Percentiles rank a stretch among this genome's conserved stretches.
Conservation (phyloP, 2,113 vertebrate genomes). For the Otis tarda region DNA sequence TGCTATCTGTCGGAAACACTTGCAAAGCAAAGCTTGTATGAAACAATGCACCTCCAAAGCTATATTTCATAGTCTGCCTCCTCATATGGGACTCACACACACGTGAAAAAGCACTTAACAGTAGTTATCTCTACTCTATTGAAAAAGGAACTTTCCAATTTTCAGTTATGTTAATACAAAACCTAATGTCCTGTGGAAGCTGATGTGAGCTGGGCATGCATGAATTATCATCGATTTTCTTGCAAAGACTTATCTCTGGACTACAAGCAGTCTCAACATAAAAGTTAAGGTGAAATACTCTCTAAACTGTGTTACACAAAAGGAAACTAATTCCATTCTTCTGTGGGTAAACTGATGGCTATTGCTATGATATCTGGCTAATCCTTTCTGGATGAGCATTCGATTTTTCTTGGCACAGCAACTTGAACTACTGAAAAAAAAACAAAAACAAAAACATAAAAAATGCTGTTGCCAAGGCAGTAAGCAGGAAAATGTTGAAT, state of each 20-base stretch:
- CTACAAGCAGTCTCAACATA: constrained; percentile 26
- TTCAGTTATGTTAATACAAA: constrained; percentile 53
- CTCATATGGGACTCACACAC: neutral
- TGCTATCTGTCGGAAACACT: neutral
- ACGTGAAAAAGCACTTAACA: neutral
- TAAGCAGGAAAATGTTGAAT: constrained; percentile 22
- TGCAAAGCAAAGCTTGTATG: neutral
- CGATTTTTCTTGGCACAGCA: constrained; percentile 51
- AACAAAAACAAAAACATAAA: neutral
- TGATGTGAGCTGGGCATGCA: constrained; percentile 37
- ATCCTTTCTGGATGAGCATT: constrained; percentile 57
- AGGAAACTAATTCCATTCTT: constrained; percentile 33
- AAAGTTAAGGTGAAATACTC: constrained; percentile 60
- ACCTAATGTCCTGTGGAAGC: constrained; percentile 66
- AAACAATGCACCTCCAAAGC: neutral
- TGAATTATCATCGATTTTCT: constrained; percentile 68
- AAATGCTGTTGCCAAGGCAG: constrained; percentile 37
- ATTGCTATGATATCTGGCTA: constrained; percentile 49
- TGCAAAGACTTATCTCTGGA: constrained; percentile 66
- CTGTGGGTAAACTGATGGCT: constrained; percentile 25
- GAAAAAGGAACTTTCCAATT: constrained; percentile 63
- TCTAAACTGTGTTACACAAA: constrained; percentile 51
- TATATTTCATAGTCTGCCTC: neutral
- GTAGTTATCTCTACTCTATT: constrained; percentile 33
- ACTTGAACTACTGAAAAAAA: neutral